These are phyloP conservation scores for Brachionus paranguensis DNA, from an alignment of 1,140 invertebrate genomes.

Conservation along the genomic window DNA sequence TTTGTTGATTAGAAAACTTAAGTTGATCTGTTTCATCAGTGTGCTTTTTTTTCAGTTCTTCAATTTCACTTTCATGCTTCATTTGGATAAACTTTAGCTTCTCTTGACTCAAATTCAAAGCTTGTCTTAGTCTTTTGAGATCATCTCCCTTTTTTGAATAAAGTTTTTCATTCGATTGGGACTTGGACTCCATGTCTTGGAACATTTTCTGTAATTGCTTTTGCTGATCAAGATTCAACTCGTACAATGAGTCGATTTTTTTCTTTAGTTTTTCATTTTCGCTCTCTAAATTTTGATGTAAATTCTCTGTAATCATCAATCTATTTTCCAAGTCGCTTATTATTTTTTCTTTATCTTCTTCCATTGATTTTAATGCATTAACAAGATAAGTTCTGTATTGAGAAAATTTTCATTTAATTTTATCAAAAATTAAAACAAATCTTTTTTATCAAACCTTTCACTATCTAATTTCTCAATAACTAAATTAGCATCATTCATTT, in stretches of 20 bases:
- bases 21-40: conserved; percentile 1
- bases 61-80: conserved; percentile 13
- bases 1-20: conserved; percentile 25
- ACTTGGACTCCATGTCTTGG: neutral
- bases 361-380: neutral
- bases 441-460: neutral
- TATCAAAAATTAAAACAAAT: neutral
- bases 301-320: neutral
- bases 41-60: neutral
- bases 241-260: neutral
- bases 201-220: conserved; percentile 24
- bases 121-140: conserved; percentile 2
- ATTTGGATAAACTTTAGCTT: conserved; percentile 5
- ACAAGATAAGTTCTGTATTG: conserved; percentile 3
- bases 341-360: neutral
- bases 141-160: conserved; percentile 24
- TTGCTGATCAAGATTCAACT: neutral
- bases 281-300: neutral
- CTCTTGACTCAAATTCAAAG: conserved; percentile 24
- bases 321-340: neutral
- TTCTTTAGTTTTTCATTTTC: conserved; percentile 6
- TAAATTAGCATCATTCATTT: neutral
- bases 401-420: neutral
- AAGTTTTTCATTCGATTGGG: conserved; percentile 6
- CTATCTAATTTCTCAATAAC: conserved; percentile 8